Evolutionary conservation across 2,888 invertebrate genomes (phyloP).

Genomic region (Miltochrista miniata): DNA sequence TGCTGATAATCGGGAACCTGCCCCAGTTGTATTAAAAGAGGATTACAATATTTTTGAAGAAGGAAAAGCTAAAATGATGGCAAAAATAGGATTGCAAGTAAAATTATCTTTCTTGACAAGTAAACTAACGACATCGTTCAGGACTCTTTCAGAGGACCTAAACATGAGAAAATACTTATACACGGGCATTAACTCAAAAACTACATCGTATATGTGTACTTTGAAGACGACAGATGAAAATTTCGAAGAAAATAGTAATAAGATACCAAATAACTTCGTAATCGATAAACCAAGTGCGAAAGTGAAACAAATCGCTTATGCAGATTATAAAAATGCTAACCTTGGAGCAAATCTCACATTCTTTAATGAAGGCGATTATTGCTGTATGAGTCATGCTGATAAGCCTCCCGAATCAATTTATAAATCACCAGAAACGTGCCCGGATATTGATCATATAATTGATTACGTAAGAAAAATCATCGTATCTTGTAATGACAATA

Average conservation of each 20-base stretch:
- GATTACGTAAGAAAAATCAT: slow-evolving; percentile 75
- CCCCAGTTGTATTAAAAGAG: slow-evolving; percentile 60
- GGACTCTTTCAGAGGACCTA: slow-evolving; percentile 73
- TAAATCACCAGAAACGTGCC: slow-evolving; percentile 67
- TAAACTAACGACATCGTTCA: slow-evolving; percentile 66
- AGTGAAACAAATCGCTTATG: slow-evolving; percentile 50
- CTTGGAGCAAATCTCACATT: slow-evolving; percentile 67
- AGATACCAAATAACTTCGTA: slow-evolving; percentile 57
- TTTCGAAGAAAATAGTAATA: slow-evolving; percentile 63
- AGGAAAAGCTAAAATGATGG: slow-evolving; percentile 68
- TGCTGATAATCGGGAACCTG: slow-evolving; percentile 45
- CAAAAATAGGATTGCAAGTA: slow-evolving; percentile 67
- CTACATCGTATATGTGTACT: slow-evolving; percentile 72
- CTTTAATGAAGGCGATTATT: slow-evolving; percentile 67
- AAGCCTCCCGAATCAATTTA: slow-evolving; percentile 70
- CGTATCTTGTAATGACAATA: slow-evolving; percentile 74
- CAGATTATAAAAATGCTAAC: slow-evolving; percentile 68
- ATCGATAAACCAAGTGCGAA: slow-evolving; percentile 53
- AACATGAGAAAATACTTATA: slow-evolving; percentile 64
- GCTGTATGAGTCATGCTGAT: slow-evolving; percentile 67
- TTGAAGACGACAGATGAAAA: slow-evolving; percentile 71
- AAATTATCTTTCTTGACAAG: slow-evolving; percentile 66
- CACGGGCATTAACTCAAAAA: slow-evolving; percentile 73
- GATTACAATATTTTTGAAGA: slow-evolving; percentile 76
- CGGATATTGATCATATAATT: slow-evolving; percentile 66